Conservation (phyloP, 2,797 vertebrate genomes). For the Eulemur mongoz region DNA sequence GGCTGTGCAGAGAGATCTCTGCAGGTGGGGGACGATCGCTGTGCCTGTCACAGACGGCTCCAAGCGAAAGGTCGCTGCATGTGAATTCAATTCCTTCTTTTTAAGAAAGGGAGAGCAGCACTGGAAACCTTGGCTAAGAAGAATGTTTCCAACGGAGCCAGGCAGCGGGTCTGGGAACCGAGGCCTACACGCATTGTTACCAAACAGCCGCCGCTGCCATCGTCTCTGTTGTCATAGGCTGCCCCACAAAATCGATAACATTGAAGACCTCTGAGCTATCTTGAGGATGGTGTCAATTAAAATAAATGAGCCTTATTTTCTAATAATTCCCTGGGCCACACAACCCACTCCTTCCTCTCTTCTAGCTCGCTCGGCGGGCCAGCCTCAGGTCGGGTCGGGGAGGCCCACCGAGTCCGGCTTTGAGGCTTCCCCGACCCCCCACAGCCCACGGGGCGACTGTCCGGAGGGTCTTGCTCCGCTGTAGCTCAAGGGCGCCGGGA, state of each 20-base stretch:
- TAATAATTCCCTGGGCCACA: background rate
- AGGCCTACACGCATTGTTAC: rapidly evolving
- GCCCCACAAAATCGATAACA: rapidly evolving
- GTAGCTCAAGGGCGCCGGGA: background rate
- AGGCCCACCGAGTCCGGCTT: background rate
- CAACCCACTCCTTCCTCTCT: rapidly evolving
- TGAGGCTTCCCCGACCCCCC: rapidly evolving
- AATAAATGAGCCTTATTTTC: background rate
- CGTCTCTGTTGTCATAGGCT: background rate
- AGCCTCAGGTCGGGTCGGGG: background rate
- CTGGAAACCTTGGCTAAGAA: background rate
- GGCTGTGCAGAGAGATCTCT: background rate
- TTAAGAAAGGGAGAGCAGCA: background rate
- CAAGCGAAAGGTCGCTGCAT: background rate
- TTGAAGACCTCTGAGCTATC: background rate
- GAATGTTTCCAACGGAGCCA: background rate
- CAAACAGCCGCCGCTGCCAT: no score
- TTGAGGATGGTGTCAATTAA: background rate
- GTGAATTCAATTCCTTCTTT: background rate
- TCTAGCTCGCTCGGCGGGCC: rapidly evolving
- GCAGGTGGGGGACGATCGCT: rapidly evolving
- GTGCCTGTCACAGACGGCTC: background rate
- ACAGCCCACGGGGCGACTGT: rapidly evolving
- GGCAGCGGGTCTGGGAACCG: rapidly evolving
- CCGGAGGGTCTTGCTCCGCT: rapidly evolving